Percentiles rank a stretch among this genome's conserved stretches.
phyloP scores from a whole-genome alignment of 1,140 invertebrate genomes.

The Meloidogyne exigua region DNA sequence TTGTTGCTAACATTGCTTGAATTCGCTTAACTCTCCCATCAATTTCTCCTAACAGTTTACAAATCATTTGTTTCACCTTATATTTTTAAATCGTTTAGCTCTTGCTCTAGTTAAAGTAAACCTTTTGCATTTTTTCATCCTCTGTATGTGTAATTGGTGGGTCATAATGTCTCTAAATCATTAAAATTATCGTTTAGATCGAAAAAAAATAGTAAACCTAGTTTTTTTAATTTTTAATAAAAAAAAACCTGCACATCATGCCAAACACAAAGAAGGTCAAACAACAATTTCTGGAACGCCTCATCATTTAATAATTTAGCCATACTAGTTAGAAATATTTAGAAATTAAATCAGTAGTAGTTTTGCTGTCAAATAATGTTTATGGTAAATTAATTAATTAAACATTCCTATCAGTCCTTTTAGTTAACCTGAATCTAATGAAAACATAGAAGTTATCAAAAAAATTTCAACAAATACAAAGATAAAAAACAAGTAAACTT shows the following conservation, averaged over 20 bases:
- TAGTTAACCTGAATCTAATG: no score
- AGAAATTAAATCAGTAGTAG: neutral
- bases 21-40: conserved; percentile 55
- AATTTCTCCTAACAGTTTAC: conserved; percentile 58
- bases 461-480: neutral
- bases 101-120: conserved; percentile 25
- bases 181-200: no score
- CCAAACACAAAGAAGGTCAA: conserved; percentile 63
- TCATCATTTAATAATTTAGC: conserved; percentile 56
- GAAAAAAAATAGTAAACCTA: no score
- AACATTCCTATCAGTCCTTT: no score
- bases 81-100: neutral
- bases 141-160: conserved; percentile 59
- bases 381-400: no score
- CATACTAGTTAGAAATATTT: neutral
- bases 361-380: neutral
- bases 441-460: no score
- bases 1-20: conserved; percentile 25
- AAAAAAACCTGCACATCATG: conserved; percentile 51
- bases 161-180: conserved; percentile 59
- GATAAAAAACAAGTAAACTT: neutral
- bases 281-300: conserved; percentile 59
- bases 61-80: conserved; percentile 59
- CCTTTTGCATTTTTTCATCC: conserved; percentile 61
- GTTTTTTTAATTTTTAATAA: neutral